Base-by-base conservation (phyloP, 2,888 invertebrate genomes). In the Drosophila mulleri region DNA sequence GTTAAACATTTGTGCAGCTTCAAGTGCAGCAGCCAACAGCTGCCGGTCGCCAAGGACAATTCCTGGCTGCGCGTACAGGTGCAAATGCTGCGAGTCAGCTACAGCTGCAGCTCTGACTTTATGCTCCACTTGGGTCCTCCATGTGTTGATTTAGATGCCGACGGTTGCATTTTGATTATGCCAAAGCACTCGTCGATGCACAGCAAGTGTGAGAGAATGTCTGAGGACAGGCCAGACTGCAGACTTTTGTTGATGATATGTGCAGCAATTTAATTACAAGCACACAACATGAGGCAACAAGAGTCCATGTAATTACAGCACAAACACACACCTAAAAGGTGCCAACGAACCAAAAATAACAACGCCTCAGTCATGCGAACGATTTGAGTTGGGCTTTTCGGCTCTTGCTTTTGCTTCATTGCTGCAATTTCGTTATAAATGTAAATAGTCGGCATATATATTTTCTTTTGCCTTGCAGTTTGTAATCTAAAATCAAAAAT, bases 251-350 rank as follows among this genome's bases (percentile, higher is more conserved):
- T 81, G 64, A 78, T 75, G 69, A 80, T 78, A 72, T 75, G 80
- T 60, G 53, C 79, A 61, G 83, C 84, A 79, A 75, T 84, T 84
- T 86, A 88, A 84, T 84, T 84, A 86, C 81, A 84, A 88, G 83
- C 82, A 84, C 77, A 86, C 84, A 81, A 72, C 89, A 81, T 87
- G 87, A 86, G 79, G 78, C 71, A 47, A 44, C 45, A 50, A 42
- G 56, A 47, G 56, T 66, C 58, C 75, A 78, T 86, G 68, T 67
- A 54, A 69, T 69, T 64, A 67, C 52, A 64, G 26, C 65, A 56
- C 48, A 57, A 41, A 44, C 14, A 26, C 14, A 26, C n/a, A n/a
- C 8, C 62, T 47, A 58, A 74, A 63, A 88, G 78, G 88, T 83
- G 83, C 77, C 81, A 81, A 76, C 48, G 29, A 72, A 75, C 78